Evolutionary conservation across 2,888 invertebrate species (phyloP).

Genomic region (Agonopterix subpropinquella): DNA sequence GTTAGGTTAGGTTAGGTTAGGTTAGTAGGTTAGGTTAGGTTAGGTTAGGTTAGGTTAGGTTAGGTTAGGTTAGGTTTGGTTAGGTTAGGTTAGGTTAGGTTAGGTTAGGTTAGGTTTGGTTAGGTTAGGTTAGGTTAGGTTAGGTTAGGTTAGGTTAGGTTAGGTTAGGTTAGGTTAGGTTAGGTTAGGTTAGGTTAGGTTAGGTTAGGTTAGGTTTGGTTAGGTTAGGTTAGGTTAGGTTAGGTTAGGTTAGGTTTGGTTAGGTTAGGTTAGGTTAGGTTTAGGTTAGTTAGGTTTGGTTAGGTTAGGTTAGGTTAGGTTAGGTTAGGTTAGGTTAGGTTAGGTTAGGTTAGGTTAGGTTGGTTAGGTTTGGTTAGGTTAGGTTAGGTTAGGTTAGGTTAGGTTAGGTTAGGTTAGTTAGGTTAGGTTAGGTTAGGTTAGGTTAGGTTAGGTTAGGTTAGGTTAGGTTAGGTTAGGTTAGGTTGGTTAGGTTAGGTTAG

Average conservation of each 20-base stretch:
- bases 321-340: slow-evolving; percentile 13
- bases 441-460: slow-evolving; percentile 9
- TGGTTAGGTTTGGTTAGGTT: slow-evolving; percentile 5
- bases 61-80: slow-evolving; percentile 14
- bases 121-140: slow-evolving; percentile 16
- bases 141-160: slow-evolving; percentile 16
- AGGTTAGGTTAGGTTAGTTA: slow-evolving; percentile 9
- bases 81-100: slow-evolving; percentile 14
- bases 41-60: slow-evolving; percentile 9
- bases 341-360: slow-evolving; percentile 5
- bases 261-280: slow-evolving; percentile 15
- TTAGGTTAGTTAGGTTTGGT: slow-evolving; percentile 15
- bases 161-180: slow-evolving; percentile 15
- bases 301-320: slow-evolving; percentile 13
- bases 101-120: slow-evolving; percentile 17
- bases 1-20: slow-evolving; percentile 3
- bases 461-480: slow-evolving; percentile 8
- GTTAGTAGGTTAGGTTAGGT: slow-evolving; percentile 5
- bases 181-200: slow-evolving; percentile 11
- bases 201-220: slow-evolving; percentile 9
- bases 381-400: slow-evolving; percentile 8
- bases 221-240: slow-evolving; percentile 10
- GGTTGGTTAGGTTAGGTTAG: slow-evolving; percentile 12
- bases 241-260: slow-evolving; percentile 11
- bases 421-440: slow-evolving; percentile 10